These are phyloP conservation scores for Xenopus borealis DNA, from an alignment of 2,113 vertebrate genomes.

Conservation along the genomic window DNA sequence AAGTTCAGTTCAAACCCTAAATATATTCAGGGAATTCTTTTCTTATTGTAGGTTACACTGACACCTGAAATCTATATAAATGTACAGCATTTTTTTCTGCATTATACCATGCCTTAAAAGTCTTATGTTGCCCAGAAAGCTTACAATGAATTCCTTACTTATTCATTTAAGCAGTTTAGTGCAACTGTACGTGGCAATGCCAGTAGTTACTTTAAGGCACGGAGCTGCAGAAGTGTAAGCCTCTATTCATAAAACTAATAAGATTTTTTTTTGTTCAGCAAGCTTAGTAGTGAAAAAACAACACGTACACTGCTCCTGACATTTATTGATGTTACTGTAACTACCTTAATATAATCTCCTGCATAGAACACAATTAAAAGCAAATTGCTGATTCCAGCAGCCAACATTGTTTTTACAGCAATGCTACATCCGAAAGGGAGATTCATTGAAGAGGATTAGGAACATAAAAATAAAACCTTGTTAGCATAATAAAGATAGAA, in stretches of 20 bases:
- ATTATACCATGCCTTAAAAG: too few species aligned
- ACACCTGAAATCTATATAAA: too few species aligned
- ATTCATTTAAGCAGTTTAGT: too few species aligned
- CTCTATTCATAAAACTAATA: background rate
- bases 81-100: too few species aligned
- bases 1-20: too few species aligned
- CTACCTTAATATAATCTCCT: background rate
- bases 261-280: background rate
- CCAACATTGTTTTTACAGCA: background rate
- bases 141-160: too few species aligned
- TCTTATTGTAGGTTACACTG: too few species aligned
- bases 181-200: background rate
- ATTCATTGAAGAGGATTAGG: background rate
- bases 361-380: background rate
- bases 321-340: conserved; percentile 5
- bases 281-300: background rate
- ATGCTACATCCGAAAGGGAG: background rate
- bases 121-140: too few species aligned
- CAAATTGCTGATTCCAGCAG: conserved; percentile 1
- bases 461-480: background rate
- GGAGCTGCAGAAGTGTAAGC: background rate
- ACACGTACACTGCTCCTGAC: background rate
- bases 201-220: background rate
- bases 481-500: background rate
- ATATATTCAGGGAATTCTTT: too few species aligned